These are phyloP conservation scores for Sebastes nivosus DNA, from an alignment of 2,797 vertebrate genomes.

Conservation along the genomic window DNA sequence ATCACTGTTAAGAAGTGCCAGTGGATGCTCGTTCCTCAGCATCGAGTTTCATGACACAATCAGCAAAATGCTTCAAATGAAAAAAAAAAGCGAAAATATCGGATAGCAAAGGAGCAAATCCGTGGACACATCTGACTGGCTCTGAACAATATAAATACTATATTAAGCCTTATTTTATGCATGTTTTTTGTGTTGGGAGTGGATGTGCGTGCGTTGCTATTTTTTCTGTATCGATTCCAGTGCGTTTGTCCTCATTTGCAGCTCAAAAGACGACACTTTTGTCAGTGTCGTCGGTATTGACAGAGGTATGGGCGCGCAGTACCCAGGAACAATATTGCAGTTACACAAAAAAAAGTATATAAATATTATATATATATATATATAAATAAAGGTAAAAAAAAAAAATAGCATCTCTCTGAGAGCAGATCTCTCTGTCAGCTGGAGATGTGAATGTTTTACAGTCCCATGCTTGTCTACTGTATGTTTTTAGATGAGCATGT, in stretches of 20 bases:
- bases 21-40: constrained; percentile 57
- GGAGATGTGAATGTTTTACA: constrained; percentile 68
- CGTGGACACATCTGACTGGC: constrained; percentile 53
- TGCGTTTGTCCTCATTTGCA: constrained; percentile 68
- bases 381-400: constrained; percentile 48
- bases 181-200: constrained; percentile 75
- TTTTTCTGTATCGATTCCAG: constrained; percentile 64
- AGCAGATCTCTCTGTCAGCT: constrained; percentile 40
- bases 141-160: constrained; percentile 76
- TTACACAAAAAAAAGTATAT: constrained; percentile 52
- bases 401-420: constrained; percentile 47
- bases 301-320: constrained; percentile 52
- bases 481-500: constrained; percentile 76
- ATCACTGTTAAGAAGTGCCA: constrained; percentile 61
- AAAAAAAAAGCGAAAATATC: constrained; percentile 41
- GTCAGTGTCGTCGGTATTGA: constrained; percentile 55
- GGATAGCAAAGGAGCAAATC: constrained; percentile 42
- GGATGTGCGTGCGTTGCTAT: constrained; percentile 67
- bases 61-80: constrained; percentile 35
- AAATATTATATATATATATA: constrained; percentile 35
- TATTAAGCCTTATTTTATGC: constrained; percentile 79
- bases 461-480: constrained; percentile 71
- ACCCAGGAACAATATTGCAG: constrained; percentile 50
- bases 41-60: constrained; percentile 50
- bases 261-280: constrained; percentile 57